Conservation (phyloP, 2,113 vertebrate genomes). For the Neogobius melanostomus region DNA sequence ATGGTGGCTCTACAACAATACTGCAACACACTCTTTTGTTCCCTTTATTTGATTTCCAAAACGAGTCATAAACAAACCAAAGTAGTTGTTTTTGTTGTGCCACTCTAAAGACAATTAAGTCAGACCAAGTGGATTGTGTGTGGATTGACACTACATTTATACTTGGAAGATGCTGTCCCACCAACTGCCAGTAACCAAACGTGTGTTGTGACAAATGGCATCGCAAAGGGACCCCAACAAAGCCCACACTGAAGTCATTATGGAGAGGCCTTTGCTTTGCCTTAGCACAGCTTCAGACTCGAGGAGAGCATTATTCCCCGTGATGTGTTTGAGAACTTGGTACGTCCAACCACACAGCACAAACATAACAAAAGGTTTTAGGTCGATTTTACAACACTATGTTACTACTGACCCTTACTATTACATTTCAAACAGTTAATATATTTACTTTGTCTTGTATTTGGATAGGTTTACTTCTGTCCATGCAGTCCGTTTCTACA, state of each 20-base stretch:
- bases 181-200: slow-evolving; percentile 58
- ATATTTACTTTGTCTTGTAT: slow-evolving; percentile 10
- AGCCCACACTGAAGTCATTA: slow-evolving; percentile 73
- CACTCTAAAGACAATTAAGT: slow-evolving; percentile 60
- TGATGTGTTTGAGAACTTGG: slow-evolving; percentile 41
- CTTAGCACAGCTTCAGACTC: slow-evolving; percentile 57
- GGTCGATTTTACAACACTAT: slow-evolving; percentile 68
- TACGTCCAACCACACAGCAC: slow-evolving; percentile 38
- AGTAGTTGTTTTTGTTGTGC: slow-evolving; percentile 31
- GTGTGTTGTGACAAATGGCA: slow-evolving; percentile 62
- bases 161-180: slow-evolving; percentile 33
- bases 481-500: slow-evolving; percentile 16
- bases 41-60: slow-evolving; percentile 11
- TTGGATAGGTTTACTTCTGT: slow-evolving; percentile 4
- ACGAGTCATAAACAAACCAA: not conserved
- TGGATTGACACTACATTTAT: slow-evolving; percentile 37
- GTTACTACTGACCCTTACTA: slow-evolving; percentile 20
- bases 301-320: slow-evolving; percentile 41
- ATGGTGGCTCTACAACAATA: slow-evolving; percentile 58
- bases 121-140: slow-evolving; percentile 33
- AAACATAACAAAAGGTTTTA: slow-evolving; percentile 47
- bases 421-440: slow-evolving; percentile 16
- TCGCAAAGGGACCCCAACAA: slow-evolving; percentile 59
- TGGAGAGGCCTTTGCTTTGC: slow-evolving; percentile 64
- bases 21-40: slow-evolving; percentile 24